These are phyloP conservation scores for Torymus auratus DNA, from an alignment of 2,888 invertebrate species.

Conservation along the genomic window DNA sequence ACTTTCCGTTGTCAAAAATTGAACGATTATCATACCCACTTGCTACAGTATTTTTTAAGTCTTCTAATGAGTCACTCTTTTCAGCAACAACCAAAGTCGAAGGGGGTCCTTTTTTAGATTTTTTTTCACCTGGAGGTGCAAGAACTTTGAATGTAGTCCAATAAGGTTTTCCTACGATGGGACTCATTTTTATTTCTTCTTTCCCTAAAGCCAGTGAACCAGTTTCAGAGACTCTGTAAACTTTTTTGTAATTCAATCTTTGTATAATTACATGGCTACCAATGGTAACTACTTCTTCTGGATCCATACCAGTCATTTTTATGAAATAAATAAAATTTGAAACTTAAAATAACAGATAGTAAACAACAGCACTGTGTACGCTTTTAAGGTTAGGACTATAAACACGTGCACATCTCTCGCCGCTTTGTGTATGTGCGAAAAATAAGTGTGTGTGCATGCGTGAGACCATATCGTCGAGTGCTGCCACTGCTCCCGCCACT, in stretches of 20 bases:
- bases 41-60: constrained; percentile 80
- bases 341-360: constrained; percentile 31
- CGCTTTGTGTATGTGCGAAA: too few relatives aligned
- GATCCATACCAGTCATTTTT: constrained; percentile 47
- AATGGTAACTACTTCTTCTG: constrained; percentile 78
- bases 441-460: too few relatives aligned
- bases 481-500: too few relatives aligned
- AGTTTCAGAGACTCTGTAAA: constrained; percentile 84
- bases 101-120: constrained; percentile 53
- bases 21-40: constrained; percentile 91
- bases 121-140: constrained; percentile 19
- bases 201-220: constrained; percentile 83
- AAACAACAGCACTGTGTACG: not conserved
- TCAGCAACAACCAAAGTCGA: constrained; percentile 76
- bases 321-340: not conserved
- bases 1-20: constrained; percentile 86
- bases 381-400: constrained; percentile 16
- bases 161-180: constrained; percentile 83
- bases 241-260: constrained; percentile 86
- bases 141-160: constrained; percentile 88
- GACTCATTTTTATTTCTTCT: constrained; percentile 83
- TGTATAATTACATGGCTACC: constrained; percentile 88
- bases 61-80: constrained; percentile 80
- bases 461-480: too few relatives aligned
- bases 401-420: constrained; percentile 10